Evolutionary conservation across 2,888 invertebrate species (phyloP).

Genomic region (Agonopterix arenella): DNA sequence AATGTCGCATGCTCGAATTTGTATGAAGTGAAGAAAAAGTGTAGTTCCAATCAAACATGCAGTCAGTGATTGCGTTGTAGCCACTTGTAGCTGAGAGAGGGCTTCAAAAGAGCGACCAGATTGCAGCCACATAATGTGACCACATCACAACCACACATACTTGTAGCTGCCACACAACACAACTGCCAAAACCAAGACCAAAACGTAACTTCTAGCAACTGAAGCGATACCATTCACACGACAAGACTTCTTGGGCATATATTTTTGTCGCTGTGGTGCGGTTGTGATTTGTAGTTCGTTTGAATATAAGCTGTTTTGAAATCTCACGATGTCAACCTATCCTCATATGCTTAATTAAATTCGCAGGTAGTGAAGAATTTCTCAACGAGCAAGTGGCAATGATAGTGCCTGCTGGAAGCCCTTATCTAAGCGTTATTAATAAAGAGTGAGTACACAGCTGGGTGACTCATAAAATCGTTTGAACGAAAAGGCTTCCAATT

Average conservation of each 20-base stretch:
- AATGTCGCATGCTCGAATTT: no score
- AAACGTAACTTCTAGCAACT: no score
- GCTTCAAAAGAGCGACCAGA: no score
- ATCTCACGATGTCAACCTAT: neutral
- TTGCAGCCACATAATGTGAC: no score
- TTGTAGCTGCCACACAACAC: no score
- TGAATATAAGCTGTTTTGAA: neutral
- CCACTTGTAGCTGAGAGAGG: no score
- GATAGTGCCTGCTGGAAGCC: conserved; percentile 84
- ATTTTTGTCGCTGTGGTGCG: neutral
- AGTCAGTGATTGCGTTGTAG: no score
- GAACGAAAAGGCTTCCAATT: no score
- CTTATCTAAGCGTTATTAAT: conserved; percentile 86
- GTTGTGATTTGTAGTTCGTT: neutral
- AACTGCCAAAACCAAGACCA: no score
- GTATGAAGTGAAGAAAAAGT: no score
- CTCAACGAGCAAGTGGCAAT: conserved; percentile 87
- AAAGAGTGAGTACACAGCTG: conserved; percentile 80
- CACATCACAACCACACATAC: no score
- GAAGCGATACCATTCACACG: neutral
- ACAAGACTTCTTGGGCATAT: neutral
- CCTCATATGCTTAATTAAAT: neutral
- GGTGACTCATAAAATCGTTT: neutral
- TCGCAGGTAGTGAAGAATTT: conserved; percentile 83
- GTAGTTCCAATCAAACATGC: no score